Evolutionary conservation across 2,888 invertebrate species (phyloP), one percentile per base, ranked within the genome.

Genomic region (Andrena dorsata): DNA sequence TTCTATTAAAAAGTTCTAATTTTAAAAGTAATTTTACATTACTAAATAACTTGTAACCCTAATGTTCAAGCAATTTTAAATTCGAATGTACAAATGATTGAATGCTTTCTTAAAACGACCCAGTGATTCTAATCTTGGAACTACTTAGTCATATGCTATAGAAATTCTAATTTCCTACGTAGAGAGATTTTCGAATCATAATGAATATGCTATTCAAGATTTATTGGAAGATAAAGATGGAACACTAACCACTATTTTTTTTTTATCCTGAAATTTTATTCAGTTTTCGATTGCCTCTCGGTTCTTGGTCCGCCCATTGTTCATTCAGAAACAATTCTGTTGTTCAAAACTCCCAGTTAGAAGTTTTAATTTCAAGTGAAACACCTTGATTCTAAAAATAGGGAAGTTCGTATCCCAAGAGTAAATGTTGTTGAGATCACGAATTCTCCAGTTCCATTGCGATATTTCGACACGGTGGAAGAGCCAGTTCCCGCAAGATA

Each of bases 401-500:
- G 20, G 10, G 26, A 56, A 26, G 10, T 23, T 10, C 23, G 10
- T 56, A 26, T 56, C 20, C 10, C 23, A 23, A 4, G 56, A 56
- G 23, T 4, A 56, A 23, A 23, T 20, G 56, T 28, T 5, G 49
- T 16, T 20, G 60, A 60, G 78, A 28, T 35, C 53, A 76, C 82
- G 47, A 75, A 69, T 13, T 26, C 73, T 76, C 71, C 20, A 56
- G 28, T 60, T 16, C 74, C 76, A 76, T 79, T 72, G 72, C 77
- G 76, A 77, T 80, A 81, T 82, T 81, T 85, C 76, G 81, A 83
- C 66, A 65, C 56, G 63, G 58, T 71, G 41, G 51, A 65, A 35
- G 26, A 63, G 47, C 26, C 75, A 65, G 70, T 69, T 13, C n/a
- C 41, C 68, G 26, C 74, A 76, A 83, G 88, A 86, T 83, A 85